Evolutionary conservation across 2,797 vertebrate species (phyloP).

Genomic region (Cetoscarus ocellatus): DNA sequence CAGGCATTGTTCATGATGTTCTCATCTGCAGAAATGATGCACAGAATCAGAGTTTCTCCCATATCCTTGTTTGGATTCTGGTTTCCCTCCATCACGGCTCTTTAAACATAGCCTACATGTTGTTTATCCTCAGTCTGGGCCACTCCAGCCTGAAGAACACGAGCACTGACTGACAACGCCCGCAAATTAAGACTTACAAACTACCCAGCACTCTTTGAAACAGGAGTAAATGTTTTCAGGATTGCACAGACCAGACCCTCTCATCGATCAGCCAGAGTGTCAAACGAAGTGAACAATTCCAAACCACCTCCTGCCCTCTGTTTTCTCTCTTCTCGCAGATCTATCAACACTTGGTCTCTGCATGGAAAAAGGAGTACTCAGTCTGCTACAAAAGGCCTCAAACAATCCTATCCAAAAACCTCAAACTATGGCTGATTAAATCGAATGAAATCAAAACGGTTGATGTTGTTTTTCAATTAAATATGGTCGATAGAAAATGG

Average conservation of each 20-base stretch:
- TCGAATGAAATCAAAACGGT: conserved; percentile 41
- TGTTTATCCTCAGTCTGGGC: conserved; percentile 64
- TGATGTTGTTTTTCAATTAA: conserved; percentile 19
- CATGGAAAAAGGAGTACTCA: conserved; percentile 13
- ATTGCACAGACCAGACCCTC: conserved; percentile 43
- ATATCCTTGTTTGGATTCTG: conserved; percentile 46
- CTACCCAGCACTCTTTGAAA: conserved; percentile 51
- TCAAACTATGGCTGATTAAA: conserved; percentile 31
- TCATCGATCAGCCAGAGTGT: conserved; percentile 63
- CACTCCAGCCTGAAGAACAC: conserved; percentile 44
- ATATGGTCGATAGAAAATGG: conserved; percentile 11
- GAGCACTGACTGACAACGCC: conserved; percentile 65
- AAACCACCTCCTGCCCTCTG: conserved; percentile 37
- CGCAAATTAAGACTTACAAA: conserved; percentile 74
- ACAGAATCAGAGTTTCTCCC: conserved; percentile 25
- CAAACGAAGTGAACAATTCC: conserved; percentile 37
- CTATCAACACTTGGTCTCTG: conserved; percentile 32
- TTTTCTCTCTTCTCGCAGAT: conserved; percentile 37
- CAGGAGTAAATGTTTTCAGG: conserved; percentile 60
- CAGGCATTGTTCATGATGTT: conserved; percentile 31
- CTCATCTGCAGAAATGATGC: conserved; percentile 33
- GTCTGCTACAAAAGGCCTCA: conserved; percentile 16
- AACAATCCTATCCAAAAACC: conserved; percentile 13
- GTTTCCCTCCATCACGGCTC: conserved; percentile 34
- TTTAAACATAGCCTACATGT: conserved; percentile 52